Conservation (phyloP, 2,797 vertebrate genomes). For the Hoplostethus atlanticus region DNA sequence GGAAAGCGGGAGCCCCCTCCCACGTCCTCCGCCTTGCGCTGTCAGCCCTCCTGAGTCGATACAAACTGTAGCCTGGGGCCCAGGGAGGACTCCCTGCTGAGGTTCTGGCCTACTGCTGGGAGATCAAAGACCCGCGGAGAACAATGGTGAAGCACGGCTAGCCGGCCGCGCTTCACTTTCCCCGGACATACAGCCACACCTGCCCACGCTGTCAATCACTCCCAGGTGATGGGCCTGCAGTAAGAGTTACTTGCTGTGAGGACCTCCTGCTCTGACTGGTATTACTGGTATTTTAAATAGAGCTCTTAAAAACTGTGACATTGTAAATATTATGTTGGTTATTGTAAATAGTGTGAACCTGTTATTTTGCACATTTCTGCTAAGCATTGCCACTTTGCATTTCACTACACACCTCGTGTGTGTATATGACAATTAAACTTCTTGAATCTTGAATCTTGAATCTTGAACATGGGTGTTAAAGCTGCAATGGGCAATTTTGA, state of each 20-base stretch:
- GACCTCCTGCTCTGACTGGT: neutral
- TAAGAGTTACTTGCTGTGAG: constrained; percentile 1
- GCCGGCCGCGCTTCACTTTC: constrained; percentile 69
- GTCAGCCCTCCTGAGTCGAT: constrained; percentile 77
- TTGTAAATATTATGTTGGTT: no score
- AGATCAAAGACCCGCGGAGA: constrained; percentile 91
- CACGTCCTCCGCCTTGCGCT: constrained; percentile 53
- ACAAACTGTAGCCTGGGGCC: constrained; percentile 81
- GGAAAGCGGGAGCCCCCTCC: constrained; percentile 38
- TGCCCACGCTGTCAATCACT: constrained; percentile 84
- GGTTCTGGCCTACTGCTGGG: constrained; percentile 84
- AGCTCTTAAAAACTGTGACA: no score
- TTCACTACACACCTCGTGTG: no score
- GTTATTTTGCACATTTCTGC: no score
- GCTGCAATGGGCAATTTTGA: no score
- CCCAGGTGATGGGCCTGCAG: constrained; percentile 63
- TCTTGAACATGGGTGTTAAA: no score
- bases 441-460: no score
- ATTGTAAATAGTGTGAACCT: no score
- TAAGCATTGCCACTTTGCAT: no score
- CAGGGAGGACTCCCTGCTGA: constrained; percentile 86
- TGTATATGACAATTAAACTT: no score
- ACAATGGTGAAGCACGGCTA: constrained; percentile 89
- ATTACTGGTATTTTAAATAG: no score
- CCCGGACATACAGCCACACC: constrained; percentile 87